Percentiles rank a stretch among this genome's conserved stretches.
These are phyloP conservation scores for Lepus americanus DNA, from an alignment of 2,113 vertebrate genomes.

Conservation along the genomic window DNA sequence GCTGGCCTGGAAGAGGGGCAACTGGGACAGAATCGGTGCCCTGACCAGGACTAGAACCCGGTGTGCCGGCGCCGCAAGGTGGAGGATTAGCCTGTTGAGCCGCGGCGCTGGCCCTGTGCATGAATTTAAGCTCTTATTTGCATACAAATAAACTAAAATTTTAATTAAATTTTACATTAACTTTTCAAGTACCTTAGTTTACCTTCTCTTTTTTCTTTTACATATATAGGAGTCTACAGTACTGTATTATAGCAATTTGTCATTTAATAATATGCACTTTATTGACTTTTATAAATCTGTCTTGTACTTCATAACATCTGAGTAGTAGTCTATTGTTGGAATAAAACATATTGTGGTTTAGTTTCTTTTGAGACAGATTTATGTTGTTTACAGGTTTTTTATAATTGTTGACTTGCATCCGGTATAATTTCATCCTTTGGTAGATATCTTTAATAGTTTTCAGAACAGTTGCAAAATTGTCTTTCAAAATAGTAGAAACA, in stretches of 20 bases:
- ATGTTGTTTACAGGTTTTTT: slow-evolving; percentile 9
- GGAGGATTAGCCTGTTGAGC: no score
- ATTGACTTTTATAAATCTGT: neutral
- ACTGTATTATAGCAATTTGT: neutral
- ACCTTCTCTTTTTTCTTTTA: neutral
- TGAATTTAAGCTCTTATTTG: no score
- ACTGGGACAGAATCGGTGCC: no score
- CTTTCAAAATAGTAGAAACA: slow-evolving; percentile 3
- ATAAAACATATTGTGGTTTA: slow-evolving; percentile 7
- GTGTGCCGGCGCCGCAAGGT: no score
- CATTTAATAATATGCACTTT: neutral
- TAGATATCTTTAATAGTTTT: slow-evolving; percentile 13
- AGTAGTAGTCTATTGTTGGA: neutral
- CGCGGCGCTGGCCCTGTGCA: no score
- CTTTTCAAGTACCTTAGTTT: neutral
- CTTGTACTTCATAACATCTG: slow-evolving; percentile 28
- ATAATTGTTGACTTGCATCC: neutral
- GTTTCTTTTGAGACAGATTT: neutral
- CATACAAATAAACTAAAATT: no score
- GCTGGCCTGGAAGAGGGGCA: no score
- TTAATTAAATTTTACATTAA: no score
- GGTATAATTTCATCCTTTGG: neutral
- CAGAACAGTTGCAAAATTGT: neutral
- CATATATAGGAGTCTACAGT: neutral
- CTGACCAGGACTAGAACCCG: no score